phyloP scores from a whole-genome alignment of 2,888 invertebrate genomes.

The Nymphalis urticae region DNA sequence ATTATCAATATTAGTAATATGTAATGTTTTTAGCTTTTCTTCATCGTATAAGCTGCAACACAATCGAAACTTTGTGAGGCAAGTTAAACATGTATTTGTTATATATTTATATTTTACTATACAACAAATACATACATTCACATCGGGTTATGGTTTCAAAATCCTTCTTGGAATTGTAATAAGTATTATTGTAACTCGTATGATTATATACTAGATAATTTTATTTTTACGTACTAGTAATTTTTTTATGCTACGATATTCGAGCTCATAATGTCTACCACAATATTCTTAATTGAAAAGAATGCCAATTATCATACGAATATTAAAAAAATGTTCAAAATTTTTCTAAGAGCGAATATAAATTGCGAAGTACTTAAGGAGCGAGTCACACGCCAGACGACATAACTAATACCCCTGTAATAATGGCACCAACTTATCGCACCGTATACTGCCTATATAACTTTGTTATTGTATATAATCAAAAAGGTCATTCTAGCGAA shows the following conservation, averaged over 20 bases:
- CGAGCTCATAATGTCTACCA: not conserved
- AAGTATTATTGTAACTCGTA: conserved; percentile 8
- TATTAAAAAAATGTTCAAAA: conserved; percentile 11
- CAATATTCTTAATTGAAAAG: not conserved
- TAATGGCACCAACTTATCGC: conserved; percentile 82
- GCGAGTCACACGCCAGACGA: conserved; percentile 61
- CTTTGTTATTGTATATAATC: conserved; percentile 77
- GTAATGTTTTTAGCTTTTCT: conserved; percentile 22
- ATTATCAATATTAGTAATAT: conserved; percentile 14
- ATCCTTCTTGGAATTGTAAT: conserved; percentile 4
- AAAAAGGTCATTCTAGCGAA: conserved; percentile 77
- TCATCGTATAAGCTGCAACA: conserved; percentile 29
- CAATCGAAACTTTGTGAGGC: conserved; percentile 36
- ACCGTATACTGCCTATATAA: conserved; percentile 82
- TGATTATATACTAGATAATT: conserved; percentile 2
- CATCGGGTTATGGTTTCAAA: conserved; percentile 9
- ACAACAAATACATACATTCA: conserved; percentile 41
- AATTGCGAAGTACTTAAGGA: conserved; percentile 51
- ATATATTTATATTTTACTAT: conserved; percentile 38
- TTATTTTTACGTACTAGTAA: not conserved
- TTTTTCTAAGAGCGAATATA: conserved; percentile 34
- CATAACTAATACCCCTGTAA: conserved; percentile 79
- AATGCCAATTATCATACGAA: conserved; percentile 14
- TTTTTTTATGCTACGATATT: not conserved
- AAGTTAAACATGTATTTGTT: conserved; percentile 31